Evolutionary conservation across 2,797 vertebrate genomes (phyloP).

Genomic region (Propithecus perrieri): DNA sequence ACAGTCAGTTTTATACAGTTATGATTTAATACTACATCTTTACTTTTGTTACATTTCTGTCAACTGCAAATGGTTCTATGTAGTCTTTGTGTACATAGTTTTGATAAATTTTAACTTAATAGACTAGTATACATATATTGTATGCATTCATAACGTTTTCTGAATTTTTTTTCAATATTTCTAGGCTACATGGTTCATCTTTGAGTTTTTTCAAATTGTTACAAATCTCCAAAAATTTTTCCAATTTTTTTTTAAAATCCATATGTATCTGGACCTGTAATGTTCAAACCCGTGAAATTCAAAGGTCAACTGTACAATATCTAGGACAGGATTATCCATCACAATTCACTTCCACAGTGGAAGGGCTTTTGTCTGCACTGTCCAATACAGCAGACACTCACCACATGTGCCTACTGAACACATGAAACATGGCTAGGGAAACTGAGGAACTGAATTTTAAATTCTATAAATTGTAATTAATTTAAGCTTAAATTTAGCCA

Average conservation of each 20-base stretch:
- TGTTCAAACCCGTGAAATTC: neutral
- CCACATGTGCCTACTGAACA: neutral
- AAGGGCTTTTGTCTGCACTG: neutral
- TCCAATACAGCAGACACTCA: neutral
- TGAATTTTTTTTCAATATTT: neutral
- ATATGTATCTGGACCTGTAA: neutral
- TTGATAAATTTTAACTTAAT: neutral
- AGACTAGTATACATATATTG: neutral
- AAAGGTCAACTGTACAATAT: neutral
- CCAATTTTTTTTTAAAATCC: neutral
- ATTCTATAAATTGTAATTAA: neutral
- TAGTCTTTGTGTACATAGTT: neutral
- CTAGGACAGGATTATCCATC: neutral
- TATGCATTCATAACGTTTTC: neutral
- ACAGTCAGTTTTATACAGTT: neutral
- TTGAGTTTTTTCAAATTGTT: neutral
- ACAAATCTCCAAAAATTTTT: neutral
- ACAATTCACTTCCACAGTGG: neutral
- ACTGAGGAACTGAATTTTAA: neutral
- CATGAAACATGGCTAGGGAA: neutral
- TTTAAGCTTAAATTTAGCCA: slow-evolving; percentile 18
- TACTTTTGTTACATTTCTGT: neutral
- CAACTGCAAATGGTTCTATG: neutral
- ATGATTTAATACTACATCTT: neutral
- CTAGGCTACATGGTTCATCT: neutral